These are phyloP conservation scores for Chelonoidis abingdonii DNA, from an alignment of 2,113 vertebrate species.

Conservation along the genomic window DNA sequence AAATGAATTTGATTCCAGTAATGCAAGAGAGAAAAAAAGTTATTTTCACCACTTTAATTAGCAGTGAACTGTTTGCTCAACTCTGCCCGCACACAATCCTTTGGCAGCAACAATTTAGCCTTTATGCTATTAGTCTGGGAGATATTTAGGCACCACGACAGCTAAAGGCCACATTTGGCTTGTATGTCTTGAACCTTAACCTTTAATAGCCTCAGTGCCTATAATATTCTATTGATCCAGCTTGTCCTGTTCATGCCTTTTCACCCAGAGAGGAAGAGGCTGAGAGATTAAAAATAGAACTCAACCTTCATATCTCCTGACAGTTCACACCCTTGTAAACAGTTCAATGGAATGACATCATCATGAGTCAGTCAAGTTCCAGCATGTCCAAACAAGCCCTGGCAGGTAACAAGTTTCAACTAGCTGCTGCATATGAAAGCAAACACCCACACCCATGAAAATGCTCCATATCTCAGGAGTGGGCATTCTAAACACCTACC, in stretches of 20 bases:
- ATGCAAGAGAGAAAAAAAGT: too few relatives aligned
- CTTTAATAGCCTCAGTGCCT: background rate
- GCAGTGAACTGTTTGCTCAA: background rate
- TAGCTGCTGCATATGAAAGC: background rate
- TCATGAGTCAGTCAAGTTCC: conserved; percentile 52
- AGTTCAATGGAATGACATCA: conserved; percentile 65
- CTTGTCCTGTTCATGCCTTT: background rate
- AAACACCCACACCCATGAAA: background rate
- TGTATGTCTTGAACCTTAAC: background rate
- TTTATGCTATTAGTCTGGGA: background rate
- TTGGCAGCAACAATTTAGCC: background rate
- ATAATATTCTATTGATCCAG: background rate
- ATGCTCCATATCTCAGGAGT: too few relatives aligned
- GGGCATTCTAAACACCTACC: background rate
- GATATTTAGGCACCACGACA: background rate
- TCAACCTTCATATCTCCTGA: conserved; percentile 7
- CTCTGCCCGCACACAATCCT: background rate
- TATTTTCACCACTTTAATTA: background rate
- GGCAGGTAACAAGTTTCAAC: conserved; percentile 20
- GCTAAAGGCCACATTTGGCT: background rate
- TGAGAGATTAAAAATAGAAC: conserved; percentile 62
- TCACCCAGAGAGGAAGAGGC: background rate
- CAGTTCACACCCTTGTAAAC: background rate
- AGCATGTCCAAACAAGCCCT: conserved; percentile 72
- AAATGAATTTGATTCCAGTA: background rate